Conservation (phyloP, 2,797 vertebrate genomes). For the Anisognathus igniventris region DNA sequence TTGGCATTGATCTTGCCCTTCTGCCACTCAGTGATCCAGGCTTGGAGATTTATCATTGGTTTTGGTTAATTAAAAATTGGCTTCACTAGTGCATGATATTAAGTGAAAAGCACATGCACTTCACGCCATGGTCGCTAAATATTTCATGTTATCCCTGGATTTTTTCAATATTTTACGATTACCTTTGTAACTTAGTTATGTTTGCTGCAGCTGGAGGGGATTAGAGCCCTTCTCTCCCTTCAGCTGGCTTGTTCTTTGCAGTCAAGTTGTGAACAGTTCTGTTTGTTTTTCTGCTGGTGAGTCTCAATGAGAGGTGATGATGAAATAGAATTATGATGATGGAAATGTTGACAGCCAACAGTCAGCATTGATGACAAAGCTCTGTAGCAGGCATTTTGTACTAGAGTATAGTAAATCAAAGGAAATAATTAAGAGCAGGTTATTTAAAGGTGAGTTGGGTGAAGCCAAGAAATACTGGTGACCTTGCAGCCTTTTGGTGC, state of each 20-base stretch:
- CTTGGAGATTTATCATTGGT: background rate
- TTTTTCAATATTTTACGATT: background rate
- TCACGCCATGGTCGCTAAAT: fast-evolving
- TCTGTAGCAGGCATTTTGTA: background rate
- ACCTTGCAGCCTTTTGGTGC: background rate
- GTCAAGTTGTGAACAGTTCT: background rate
- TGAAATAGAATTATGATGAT: background rate
- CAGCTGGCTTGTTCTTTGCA: background rate
- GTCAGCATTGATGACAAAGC: background rate
- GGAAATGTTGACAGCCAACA: background rate
- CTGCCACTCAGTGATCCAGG: background rate
- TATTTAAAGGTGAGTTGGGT: background rate
- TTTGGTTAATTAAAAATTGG: background rate
- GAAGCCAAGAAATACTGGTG: background rate
- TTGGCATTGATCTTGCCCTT: background rate
- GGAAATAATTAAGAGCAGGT: background rate
- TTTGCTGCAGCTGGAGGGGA: background rate
- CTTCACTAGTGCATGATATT: background rate
- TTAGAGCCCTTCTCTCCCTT: background rate
- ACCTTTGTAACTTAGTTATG: background rate
- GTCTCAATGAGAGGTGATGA: background rate
- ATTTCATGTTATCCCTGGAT: background rate
- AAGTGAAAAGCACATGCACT: background rate
- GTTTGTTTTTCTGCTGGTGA: background rate
- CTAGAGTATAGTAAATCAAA: background rate